Conservation (phyloP, 1,140 invertebrate species). For the Hesperophylax magnus region DNA sequence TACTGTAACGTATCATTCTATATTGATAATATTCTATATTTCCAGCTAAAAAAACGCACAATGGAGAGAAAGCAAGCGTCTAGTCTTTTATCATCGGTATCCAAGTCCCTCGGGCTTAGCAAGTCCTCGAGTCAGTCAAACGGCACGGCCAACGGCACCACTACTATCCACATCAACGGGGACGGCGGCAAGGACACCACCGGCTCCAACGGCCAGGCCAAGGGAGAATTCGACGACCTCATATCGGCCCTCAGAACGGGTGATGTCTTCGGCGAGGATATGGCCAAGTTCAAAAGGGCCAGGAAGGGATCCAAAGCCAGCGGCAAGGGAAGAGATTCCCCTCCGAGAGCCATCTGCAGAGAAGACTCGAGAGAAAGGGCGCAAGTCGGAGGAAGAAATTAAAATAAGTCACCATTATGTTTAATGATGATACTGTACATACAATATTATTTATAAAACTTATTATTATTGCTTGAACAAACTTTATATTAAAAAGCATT, state of each 20-base stretch:
- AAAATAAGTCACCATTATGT: constrained; percentile 7
- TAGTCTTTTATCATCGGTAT: constrained; percentile 76
- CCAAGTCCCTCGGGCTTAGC: constrained; percentile 72
- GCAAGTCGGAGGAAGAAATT: constrained; percentile 64
- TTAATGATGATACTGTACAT: neutral
- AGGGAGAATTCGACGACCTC: constrained; percentile 96
- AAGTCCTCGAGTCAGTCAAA: constrained; percentile 65
- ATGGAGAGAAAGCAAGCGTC: constrained; percentile 88
- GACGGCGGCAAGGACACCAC: constrained; percentile 58
- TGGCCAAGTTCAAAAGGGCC: constrained; percentile 91
- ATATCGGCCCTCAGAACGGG: constrained; percentile 96
- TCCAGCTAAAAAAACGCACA: constrained; percentile 86
- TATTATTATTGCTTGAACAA: no score
- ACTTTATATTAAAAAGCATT: no score
- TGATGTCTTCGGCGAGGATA: constrained; percentile 97
- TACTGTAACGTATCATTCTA: neutral
- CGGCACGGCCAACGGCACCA: constrained; percentile 70
- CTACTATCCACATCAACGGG: constrained; percentile 60
- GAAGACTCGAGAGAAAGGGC: constrained; percentile 81
- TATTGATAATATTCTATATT: constrained; percentile 50
- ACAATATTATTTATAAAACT: constrained; percentile 5
- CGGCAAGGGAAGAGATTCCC: constrained; percentile 71
- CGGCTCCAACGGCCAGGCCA: constrained; percentile 68
- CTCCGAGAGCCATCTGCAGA: constrained; percentile 74
- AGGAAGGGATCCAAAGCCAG: constrained; percentile 76